Evolutionary conservation across 1,140 invertebrate species (phyloP), one percentile per base, ranked within the genome.

Genomic region (Drosophila varians): DNA sequence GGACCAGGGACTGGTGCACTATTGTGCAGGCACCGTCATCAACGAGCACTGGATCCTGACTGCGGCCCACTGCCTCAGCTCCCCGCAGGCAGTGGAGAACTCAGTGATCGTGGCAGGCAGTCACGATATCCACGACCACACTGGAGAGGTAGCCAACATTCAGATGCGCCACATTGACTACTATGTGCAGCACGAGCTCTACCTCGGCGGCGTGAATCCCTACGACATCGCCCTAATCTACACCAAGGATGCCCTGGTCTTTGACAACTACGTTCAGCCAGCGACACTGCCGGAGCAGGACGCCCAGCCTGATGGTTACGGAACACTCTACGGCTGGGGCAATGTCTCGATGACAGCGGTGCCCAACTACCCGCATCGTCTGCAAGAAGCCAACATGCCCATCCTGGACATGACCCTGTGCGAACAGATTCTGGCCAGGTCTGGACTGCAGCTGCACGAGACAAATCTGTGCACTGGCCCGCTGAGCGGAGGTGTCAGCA

Each of bases 151-250:
- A 3, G 57, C 52, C 21, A 71, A 46, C 31, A 74, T 90, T 6
- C 90, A 91, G 53, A 42, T 86, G 58, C 90, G 90, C 2, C 46
- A 69, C 47, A 89, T 91, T 21, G 88, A 91, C 31, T 76, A 86
- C 36, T 87, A 86, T 45, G 73, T 88, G 9, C 69, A 73, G 0
- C 90, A 91, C 36, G 89, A 90, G 46, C 55, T 90, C 11, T 91
- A 89, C 28, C 23, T 87, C 19, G 90, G 90, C 28, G 90, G 87
- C 18, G 91, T 92, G 0, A 92, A 91, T 40, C 92, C 92, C 18
- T 93, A 92, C 58, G 93, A 94, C 43, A 93, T 94, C 14, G 93
- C 92, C 0, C 49, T 93, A 4, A 91, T 93, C 49, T 90, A 91
- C 3, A 90, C 92, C 18, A 92, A 92, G 58, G 69, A 78, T 2